phyloP scores from a whole-genome alignment of 2,888 invertebrate species.

The Baccha elongata region DNA sequence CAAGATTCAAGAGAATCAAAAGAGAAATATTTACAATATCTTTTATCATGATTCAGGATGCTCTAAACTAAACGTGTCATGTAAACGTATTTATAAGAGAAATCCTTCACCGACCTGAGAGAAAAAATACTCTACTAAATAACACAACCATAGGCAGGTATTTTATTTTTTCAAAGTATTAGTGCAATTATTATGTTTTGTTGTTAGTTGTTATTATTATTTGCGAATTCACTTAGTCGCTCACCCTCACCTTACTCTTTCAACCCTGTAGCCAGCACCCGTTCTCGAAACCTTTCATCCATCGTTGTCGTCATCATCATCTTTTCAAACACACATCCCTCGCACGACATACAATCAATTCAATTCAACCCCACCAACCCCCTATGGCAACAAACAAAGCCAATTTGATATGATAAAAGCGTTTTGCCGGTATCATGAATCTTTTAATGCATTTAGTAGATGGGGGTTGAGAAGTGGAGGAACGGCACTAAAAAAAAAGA shows the following conservation, averaged over 20 bases:
- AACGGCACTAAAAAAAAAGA: constrained; percentile 42
- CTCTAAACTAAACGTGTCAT: not conserved
- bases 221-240: constrained; percentile 72
- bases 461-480: constrained; percentile 60
- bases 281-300: constrained; percentile 20
- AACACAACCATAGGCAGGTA: constrained; percentile 8
- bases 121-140: not conserved
- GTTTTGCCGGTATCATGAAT: constrained; percentile 77
- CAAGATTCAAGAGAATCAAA: constrained; percentile 20
- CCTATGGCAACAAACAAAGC: constrained; percentile 74
- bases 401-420: constrained; percentile 77
- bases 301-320: constrained; percentile 40
- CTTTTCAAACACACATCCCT: constrained; percentile 29
- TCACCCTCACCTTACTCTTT: constrained; percentile 18
- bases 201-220: constrained; percentile 71
- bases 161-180: constrained; percentile 31
- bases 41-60: not conserved
- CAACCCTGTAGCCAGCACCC: constrained; percentile 28
- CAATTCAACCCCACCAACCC: constrained; percentile 37
- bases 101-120: not conserved
- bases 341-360: constrained; percentile 34
- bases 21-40: constrained; percentile 1
- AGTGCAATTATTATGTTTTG: constrained; percentile 70
- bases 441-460: constrained; percentile 76
- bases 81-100: not conserved